Base-by-base conservation (phyloP, 2,113 vertebrate genomes). In the Varanus salvator region DNA sequence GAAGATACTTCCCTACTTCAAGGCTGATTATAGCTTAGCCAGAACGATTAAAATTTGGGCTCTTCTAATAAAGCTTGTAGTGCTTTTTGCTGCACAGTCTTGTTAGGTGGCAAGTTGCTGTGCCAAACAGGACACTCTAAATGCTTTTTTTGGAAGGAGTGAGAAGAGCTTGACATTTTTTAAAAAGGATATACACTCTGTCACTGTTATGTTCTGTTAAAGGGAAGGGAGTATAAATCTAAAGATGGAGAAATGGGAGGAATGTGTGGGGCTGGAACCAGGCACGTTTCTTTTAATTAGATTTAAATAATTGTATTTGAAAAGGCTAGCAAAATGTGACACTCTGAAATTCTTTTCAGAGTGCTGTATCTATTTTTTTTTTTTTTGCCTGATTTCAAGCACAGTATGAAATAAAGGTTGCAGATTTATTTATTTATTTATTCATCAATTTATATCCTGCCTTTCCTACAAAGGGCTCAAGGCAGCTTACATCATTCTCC, bases 301-400 rank as follows among this genome's bases (percentile, higher is more conserved):
- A 80, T 0, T 86, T 74, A 68, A 52, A 64, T 71, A 69, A 88
- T 86, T 85, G 72, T 60, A 8, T 19, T 82, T 87, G 88, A 60
- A 71, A 15, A 77, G 57, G 5, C 31, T 89, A 84, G 17, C 54
- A 93, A 25, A 44, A 72, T 86, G 91, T 90, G 34, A 12, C 84
- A 44, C 34, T 89, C 87, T 44, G 23, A 87, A 84, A 80, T 92
- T 92, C 14, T 9, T 27, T 68, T 92, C 78, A 74, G 66, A 86
- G 19, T 89, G 21, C 29, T 60, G 92, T 34, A 92, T 91, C 17
- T 92, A 14, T 69, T 68, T 91, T 44, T 38, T 75, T 91, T 69
- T 68, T 91, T 44, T 38, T 75, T 91, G 44, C 48, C 19, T 21
- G 34, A 29, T 4, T 71, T 52, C 60, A 84, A 86, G 17, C 50